Evolutionary conservation across 1,140 invertebrate genomes (phyloP).

Genomic region (Eupeodes corollae): DNA sequence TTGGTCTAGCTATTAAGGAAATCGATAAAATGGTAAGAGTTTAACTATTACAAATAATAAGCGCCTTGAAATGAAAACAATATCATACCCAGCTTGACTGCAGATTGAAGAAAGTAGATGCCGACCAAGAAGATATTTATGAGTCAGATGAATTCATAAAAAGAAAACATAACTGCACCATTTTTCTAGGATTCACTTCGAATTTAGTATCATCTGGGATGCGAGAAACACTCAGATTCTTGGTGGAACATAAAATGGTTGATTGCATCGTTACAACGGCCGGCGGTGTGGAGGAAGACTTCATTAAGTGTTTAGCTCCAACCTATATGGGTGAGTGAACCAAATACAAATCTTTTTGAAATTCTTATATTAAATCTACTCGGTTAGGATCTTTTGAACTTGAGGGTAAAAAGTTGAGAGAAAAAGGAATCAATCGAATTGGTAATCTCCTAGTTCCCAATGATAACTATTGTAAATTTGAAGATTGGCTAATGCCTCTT

Average conservation of each 20-base stretch:
- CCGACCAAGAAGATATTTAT: slow-evolving; percentile 52
- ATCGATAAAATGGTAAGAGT: slow-evolving; percentile 78
- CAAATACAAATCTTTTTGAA: too few relatives aligned
- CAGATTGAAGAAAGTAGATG: slow-evolving; percentile 49
- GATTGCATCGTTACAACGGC: slow-evolving; percentile 97
- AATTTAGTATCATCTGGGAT: slow-evolving; percentile 95
- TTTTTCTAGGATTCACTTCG: slow-evolving; percentile 96
- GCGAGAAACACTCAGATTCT: slow-evolving; percentile 79
- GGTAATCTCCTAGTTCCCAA: slow-evolving; percentile 97
- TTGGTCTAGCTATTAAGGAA: slow-evolving; percentile 81
- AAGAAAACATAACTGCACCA: slow-evolving; percentile 75
- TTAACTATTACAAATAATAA: slow-evolving; percentile 1
- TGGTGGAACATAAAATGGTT: slow-evolving; percentile 76
- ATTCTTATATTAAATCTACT: too few relatives aligned
- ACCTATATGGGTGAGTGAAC: slow-evolving; percentile 70
- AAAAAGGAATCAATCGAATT: slow-evolving; percentile 90
- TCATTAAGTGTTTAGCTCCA: slow-evolving; percentile 95
- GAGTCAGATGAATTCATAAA: slow-evolving; percentile 71
- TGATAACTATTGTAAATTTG: slow-evolving; percentile 96
- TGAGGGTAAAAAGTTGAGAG: slow-evolving; percentile 62
- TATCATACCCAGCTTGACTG: slow-evolving; percentile 37
- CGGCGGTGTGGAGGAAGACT: slow-evolving; percentile 96
- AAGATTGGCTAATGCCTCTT: slow-evolving; percentile 95
- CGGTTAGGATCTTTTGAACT: slow-evolving; percentile 54
- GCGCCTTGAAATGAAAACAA: not conserved